Evolutionary conservation across 35 echinoderm and acorn worm species (phyloP), one percentile per base, ranked within the genome.

Genomic region (Ophiothrix spiculata): DNA sequence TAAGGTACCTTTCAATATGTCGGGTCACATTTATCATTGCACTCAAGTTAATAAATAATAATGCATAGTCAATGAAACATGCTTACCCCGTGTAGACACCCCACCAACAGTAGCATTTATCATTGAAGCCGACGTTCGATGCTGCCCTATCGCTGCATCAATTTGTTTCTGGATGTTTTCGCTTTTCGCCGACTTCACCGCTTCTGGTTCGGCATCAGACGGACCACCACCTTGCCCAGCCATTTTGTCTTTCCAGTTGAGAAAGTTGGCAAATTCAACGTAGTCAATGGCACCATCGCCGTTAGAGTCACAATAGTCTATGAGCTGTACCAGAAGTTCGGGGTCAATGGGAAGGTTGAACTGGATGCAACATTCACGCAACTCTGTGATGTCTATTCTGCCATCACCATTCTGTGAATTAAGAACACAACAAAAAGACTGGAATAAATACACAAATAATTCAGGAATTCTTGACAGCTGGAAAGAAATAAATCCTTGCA

Each of bases 211-310:
- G 1, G 11, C 54, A 0, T 64, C 69, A 31, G 86, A 64, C 35
- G 80, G 64, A 29, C 86, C 40, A 1, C 77, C 87, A 37, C 90
- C 85, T 38, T 90, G 87, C 40, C 89, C 80, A 10, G 64, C 74
- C 96, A 99, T 99, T 56, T 99, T 99, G 63, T 99, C 96, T 36
- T 99, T 91, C 96, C 96, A 94, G 76, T 99, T 99, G 11, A 99
- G 86, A 60, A 99, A 94, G 82, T 99, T 99, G 23, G 96, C 96
- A 87, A 99, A 99, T 63, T 94, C 96, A 34, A 35, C 39, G 80
- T 99, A 94, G 39, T 94, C 87, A 33, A 99, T 99, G 40, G 21
- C 78, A 38, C 96, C 92, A 36, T 99, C 86, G 0, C 35, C 33
- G 54, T 94, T 94, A 28, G 38, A 56, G 63, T 99, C 92, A 64